Evolutionary conservation across 1,140 invertebrate genomes (phyloP), one percentile per base, ranked within the genome.

Genomic region (Belonocnema kinseyi): DNA sequence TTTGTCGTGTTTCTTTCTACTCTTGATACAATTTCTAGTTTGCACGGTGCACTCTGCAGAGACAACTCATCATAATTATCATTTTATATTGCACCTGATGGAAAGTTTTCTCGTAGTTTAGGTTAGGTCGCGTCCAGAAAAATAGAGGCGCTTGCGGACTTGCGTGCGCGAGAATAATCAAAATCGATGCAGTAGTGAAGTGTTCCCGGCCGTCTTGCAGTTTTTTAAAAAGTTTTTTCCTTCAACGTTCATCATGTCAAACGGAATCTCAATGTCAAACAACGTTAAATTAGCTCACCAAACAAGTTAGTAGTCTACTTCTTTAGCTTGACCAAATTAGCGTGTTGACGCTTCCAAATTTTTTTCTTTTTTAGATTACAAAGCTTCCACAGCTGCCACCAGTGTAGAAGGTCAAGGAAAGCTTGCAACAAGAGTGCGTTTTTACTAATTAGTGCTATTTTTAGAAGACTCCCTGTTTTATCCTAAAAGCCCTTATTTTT

Each of bases 101-200:
- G 71, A 46, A 19, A 72, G 46, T 72, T 7, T 52, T 46, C 13
- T 40, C 26, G 12, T 14, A 61, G 76, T 7, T 80, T 73, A 77
- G 76, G 77, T 82, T 81, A 83, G 78, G 74, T 83, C 7, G 16
- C 14, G 33, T 2, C 6, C 14, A 16, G 19, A 70, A 76, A 73
- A 72, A 54, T 75, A 80, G 82, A 79, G 82, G 82, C 82, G 82
- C 82, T n/a, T 82, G 82, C 61, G 71, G 72, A 58, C 77, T 56
- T 73, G 56, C 73, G 72, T 51, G 51, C 74, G 58, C 74, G 52
- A 77, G 74, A 77, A 82, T 80, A 84, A 84, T 84, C 82, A 83
- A 84, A 84, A 84, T 84, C 83, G 79, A 84, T 84, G 83, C 79
- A 76, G 81, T 73, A 40, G 78, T 84, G 74, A 77, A 72, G 81